A percentile compares a stretch with the other conserved stretches of the same genome.
These are phyloP conservation scores for Idris sp. DNA, from an alignment of 1,140 invertebrate species.

Conservation along the genomic window DNA sequence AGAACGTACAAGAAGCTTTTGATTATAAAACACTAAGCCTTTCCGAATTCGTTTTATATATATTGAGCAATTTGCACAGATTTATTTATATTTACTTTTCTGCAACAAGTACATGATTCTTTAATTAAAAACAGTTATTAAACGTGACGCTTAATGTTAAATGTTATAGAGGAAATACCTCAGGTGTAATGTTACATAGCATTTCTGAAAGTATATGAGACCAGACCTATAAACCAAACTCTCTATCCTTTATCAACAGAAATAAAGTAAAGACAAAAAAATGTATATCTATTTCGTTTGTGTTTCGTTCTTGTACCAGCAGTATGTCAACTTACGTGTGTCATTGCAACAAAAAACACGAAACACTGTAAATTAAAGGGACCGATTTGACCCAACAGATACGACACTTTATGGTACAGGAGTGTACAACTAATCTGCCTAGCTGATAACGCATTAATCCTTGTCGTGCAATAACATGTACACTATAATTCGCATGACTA, in stretches of 20 bases:
- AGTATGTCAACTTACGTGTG: constrained; percentile 23
- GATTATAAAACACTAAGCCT: no score
- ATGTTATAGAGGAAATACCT: no score
- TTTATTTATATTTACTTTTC: neutral
- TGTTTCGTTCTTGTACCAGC: constrained; percentile 11
- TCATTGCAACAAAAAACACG: constrained; percentile 5
- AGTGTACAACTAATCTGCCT: neutral
- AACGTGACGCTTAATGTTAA: no score
- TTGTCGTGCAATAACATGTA: neutral
- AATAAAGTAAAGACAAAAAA: constrained; percentile 6
- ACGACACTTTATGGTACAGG: constrained; percentile 1
- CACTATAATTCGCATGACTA: neutral
- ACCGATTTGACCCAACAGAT: constrained; percentile 6
- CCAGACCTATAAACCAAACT: neutral
- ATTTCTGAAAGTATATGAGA: neutral
- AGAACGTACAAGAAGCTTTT: no score
- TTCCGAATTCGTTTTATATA: no score
- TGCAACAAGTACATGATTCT: no score
- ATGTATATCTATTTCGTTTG: constrained; percentile 8
- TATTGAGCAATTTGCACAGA: no score
- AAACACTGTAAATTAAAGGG: constrained; percentile 4
- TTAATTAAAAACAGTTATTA: no score
- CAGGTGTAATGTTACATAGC: neutral
- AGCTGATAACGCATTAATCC: constrained; percentile 19
- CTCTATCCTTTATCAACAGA: constrained; percentile 8